These are phyloP conservation scores for Ochropleura leucogaster DNA, from an alignment of 2,888 invertebrate species.

Conservation along the genomic window DNA sequence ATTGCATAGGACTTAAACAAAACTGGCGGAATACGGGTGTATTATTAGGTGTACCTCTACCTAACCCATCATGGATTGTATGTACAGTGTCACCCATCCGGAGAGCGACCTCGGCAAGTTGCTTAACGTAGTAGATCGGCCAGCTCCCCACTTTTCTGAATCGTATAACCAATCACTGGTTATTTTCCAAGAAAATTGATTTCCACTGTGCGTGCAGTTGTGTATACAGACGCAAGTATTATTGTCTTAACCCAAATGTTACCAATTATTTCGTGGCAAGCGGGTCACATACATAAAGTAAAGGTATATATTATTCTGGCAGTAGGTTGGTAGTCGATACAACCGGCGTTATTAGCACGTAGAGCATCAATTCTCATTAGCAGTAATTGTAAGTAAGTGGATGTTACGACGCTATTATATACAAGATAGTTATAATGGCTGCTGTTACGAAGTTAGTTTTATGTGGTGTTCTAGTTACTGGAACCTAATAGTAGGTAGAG, in stretches of 20 bases:
- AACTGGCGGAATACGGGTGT: too few species aligned
- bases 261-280: not conserved
- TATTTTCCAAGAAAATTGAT: conserved; percentile 4
- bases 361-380: conserved; percentile 45
- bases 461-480: not conserved
- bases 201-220: not conserved
- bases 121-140: too few species aligned
- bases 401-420: conserved; percentile 22
- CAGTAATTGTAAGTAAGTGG: conserved; percentile 36
- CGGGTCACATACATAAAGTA: conserved; percentile 19
- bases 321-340: conserved; percentile 4
- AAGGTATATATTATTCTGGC: not conserved
- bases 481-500: not conserved
- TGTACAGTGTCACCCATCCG: too few species aligned
- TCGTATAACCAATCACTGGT: too few species aligned
- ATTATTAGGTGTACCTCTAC: too few species aligned
- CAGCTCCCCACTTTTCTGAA: too few species aligned
- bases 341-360: conserved; percentile 23
- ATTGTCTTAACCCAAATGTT: conserved; percentile 10
- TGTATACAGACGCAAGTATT: not conserved
- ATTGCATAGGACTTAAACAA: too few species aligned
- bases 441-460: not conserved
- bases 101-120: too few species aligned
- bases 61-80: too few species aligned
- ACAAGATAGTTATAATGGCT: conserved; percentile 7